phyloP scores from a whole-genome alignment of 2,888 invertebrate species.

The Microplitis deprimator region DNA sequence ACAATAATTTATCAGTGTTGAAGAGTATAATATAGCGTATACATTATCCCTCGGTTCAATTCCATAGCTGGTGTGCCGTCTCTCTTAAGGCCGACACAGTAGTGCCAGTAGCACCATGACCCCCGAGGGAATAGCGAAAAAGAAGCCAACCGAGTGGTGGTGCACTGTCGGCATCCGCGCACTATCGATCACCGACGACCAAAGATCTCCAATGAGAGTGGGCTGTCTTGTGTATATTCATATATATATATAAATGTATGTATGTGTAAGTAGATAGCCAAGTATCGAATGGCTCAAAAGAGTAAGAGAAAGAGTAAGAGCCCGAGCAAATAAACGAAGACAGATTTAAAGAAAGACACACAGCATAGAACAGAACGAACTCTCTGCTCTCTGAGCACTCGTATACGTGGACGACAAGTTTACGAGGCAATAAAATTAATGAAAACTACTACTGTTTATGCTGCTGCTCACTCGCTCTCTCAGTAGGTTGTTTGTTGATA shows the following conservation, averaged over 20 bases:
- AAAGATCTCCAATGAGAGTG: slow-evolving; percentile 36
- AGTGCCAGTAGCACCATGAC: slow-evolving; percentile 44
- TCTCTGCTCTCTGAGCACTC: slow-evolving; percentile 12
- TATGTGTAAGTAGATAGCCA: background rate
- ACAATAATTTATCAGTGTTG: slow-evolving; percentile 47
- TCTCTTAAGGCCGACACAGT: background rate
- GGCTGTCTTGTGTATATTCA: slow-evolving; percentile 26
- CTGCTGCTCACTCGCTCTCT: slow-evolving; percentile 30
- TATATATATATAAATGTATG: slow-evolving; percentile 32
- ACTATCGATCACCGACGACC: slow-evolving; percentile 39
- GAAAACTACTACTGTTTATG: slow-evolving; percentile 56
- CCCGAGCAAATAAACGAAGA: background rate
- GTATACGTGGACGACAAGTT: slow-evolving; percentile 54
- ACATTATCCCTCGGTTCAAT: slow-evolving; percentile 48
- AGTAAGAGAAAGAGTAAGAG: slow-evolving; percentile 30
- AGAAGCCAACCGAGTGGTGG: slow-evolving; percentile 34
- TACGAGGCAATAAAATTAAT: slow-evolving; percentile 59
- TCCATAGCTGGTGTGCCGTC: slow-evolving; percentile 40
- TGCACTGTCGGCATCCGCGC: slow-evolving; percentile 33
- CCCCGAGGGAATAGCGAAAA: slow-evolving; percentile 47
- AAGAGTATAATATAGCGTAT: slow-evolving; percentile 29
- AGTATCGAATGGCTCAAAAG: slow-evolving; percentile 23
- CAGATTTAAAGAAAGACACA: background rate
- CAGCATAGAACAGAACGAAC: slow-evolving; percentile 19
- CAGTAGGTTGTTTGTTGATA: slow-evolving; percentile 29